Base-by-base conservation (phyloP, 2,113 vertebrate species). In the Andinoacara biseriatus region DNA sequence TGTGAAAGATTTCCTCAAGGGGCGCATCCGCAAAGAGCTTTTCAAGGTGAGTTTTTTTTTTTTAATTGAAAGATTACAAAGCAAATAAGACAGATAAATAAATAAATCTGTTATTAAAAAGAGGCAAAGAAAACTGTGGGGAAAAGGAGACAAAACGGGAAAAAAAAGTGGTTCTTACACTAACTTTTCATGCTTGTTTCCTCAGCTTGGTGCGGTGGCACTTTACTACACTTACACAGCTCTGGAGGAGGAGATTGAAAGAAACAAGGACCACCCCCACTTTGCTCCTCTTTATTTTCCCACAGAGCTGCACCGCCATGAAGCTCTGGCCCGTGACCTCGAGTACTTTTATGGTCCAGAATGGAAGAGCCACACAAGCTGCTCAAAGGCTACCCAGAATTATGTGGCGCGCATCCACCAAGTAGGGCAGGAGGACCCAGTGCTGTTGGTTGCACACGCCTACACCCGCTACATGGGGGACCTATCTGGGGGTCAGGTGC, bases 381-480 rank as follows among this genome's bases (percentile, higher is more conserved):
- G 97, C 89, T 97, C 98, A 0, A 86, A 96, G 31, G 97, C 97
- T 60, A 95, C 98, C 3, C 95, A 92, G 76, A 89, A 77, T 1
- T 99, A 99, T 0, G 96, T 97, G 86, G 97, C 97, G 20, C 96
- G 97, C 65, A 98, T 99, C 93, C 98, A 94, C 74, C 91, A 97
- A 0, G 92, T 99, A 18, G 98, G 98, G 10, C 95, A 88, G 60
- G 91, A 97, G 0, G 96, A 97, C 83, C 98, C 98, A 0, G 97
- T 95, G 89, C 93, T 99, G 84, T 94, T 99, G 78, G 98, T 97
- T 89, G 96, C 98, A 74, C 98, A 99, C 0, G 96, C 98, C 57
- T 99, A 99, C 80, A 99, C 98, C 2, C 97, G 98, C 85, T 99
- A 99, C 93, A 99, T 99, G 98, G 98, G 98, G 7, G 98, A 99